Evolutionary conservation across 1,140 invertebrate genomes (phyloP), one percentile per base, ranked within the genome.

Genomic region (Asbolus verrucosus): DNA sequence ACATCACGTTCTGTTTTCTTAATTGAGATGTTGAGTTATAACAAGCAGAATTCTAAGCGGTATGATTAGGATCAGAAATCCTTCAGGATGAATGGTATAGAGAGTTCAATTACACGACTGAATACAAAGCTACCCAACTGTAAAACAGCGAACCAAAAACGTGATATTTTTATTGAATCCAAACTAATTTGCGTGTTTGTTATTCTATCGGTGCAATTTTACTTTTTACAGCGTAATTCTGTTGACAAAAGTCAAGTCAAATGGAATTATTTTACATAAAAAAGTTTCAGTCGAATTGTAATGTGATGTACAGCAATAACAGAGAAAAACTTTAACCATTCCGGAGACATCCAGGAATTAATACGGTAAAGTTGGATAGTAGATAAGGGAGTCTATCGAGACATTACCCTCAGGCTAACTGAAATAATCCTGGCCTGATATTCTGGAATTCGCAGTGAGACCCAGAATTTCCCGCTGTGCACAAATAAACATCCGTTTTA

Each of bases 11-110:
- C 33, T 39, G 16, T 24, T 41, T 63, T 63, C 61, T 63, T 63
- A 63, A 63, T 63, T 63, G 61, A 39, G 61, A 63, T 63, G 61
- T 63, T 63, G 61, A 63, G 61, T 39, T 63, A 39, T 39, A 63
- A 62, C 54, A 61, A 61, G 30, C 60, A 13, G 60, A 62, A 36
- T 38, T 62, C 14, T 62, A 62, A 62, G 36, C 36, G 13, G 13
- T 36, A 36, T 62, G 60, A 62, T 62, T 16, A 62, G 30, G 60
- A 61, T 61, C 54, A 61, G 19, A 24, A 50, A 50, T 59, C 18
- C 18, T 21, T 21, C 33, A 36, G 33, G 33, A 36, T 36, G 33
- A 36, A 36, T 36, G 33, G 33, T n/a, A 11, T 36, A 36, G 33
- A 36, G n/a, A 36, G 33, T 36, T 36, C 33, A 36, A 36, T 36